Percentiles rank a stretch among this genome's conserved stretches.
These are phyloP conservation scores for Spizaetus ornatus DNA, from an alignment of 2,113 vertebrate species.

Conservation along the genomic window DNA sequence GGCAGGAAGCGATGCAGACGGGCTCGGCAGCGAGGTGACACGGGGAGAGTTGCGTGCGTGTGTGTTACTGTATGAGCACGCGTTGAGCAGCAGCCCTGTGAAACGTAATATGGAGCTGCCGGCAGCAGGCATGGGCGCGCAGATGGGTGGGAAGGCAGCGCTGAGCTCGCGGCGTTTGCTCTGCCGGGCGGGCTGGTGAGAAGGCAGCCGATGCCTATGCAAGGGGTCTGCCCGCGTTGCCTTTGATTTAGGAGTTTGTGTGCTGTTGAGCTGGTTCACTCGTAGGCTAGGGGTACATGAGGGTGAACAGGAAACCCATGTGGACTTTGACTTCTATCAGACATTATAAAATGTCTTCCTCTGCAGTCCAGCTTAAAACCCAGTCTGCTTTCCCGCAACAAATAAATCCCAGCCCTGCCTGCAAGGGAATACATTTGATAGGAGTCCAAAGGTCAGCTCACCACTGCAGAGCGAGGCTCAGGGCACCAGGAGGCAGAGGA, in stretches of 20 bases:
- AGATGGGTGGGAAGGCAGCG: not conserved
- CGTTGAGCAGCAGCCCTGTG: not conserved
- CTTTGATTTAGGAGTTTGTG: not conserved
- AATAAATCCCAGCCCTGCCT: not conserved
- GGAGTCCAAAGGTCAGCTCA: not conserved
- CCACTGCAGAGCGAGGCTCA: not conserved
- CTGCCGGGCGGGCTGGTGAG: not conserved
- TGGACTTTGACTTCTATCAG: not conserved
- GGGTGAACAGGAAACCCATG: not conserved
- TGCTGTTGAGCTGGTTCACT: not conserved
- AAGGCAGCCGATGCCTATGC: not conserved
- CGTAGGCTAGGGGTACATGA: rapidly evolving
- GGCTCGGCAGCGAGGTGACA: not conserved
- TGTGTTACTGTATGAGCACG: rapidly evolving
- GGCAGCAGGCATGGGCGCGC: not conserved
- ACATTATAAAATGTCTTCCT: not conserved
- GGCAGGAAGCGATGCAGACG: not conserved
- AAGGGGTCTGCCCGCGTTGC: not conserved
- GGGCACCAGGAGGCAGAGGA: not conserved
- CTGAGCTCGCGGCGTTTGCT: not conserved
- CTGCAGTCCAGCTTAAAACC: not conserved
- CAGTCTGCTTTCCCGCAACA: rapidly evolving
- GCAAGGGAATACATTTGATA: not conserved
- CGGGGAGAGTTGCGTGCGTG: not conserved
- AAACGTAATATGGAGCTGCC: not conserved